phyloP scores from a whole-genome alignment of 1,140 invertebrate species.

The Grapholita molesta region DNA sequence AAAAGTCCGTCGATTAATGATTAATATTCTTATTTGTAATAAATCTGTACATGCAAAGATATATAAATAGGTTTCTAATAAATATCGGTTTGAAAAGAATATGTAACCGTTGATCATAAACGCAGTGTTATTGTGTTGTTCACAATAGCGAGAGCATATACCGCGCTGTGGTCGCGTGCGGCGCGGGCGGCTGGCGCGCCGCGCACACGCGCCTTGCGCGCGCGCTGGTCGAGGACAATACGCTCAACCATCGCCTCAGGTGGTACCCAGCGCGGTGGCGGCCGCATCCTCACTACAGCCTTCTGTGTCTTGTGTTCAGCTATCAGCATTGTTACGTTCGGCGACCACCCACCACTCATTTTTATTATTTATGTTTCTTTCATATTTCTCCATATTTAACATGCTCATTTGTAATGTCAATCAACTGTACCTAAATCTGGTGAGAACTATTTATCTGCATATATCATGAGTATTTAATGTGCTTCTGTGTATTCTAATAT shows the following conservation, averaged over 20 bases:
- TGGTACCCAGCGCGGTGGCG: constrained; percentile 24
- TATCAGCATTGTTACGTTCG: background rate
- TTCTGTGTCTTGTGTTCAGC: background rate
- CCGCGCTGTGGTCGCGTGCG: constrained; percentile 54
- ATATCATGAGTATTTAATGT: background rate
- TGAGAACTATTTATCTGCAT: background rate
- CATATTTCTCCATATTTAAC: background rate
- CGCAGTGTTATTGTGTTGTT: constrained; percentile 31
- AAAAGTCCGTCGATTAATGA: no score
- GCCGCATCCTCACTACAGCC: background rate
- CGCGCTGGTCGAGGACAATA: constrained; percentile 63
- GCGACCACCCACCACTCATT: background rate
- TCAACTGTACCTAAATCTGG: background rate
- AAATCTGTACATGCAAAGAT: no score
- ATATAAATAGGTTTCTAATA: background rate
- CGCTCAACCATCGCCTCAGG: constrained; percentile 60
- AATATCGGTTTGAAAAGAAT: background rate
- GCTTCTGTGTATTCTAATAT: background rate
- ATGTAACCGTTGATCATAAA: background rate
- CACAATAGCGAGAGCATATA: constrained; percentile 52
- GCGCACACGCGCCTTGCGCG: constrained; percentile 49
- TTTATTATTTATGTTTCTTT: background rate
- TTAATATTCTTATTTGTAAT: no score
- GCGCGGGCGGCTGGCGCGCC: constrained; percentile 51
- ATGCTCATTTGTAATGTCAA: background rate